Evolutionary conservation across 1,140 invertebrate genomes (phyloP).

Genomic region (Drosophila parvula): DNA sequence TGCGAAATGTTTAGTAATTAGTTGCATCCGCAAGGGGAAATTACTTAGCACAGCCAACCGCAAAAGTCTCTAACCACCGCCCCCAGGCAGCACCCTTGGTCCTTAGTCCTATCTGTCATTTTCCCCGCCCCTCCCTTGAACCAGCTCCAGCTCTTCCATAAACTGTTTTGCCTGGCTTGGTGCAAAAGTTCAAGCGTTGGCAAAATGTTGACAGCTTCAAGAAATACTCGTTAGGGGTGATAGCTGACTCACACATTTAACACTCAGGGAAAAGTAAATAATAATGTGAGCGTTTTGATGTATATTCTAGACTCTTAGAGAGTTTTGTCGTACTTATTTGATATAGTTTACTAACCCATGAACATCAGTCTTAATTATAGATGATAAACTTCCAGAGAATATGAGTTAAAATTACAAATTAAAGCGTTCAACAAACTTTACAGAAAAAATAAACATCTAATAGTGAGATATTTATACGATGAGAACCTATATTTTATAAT

Average conservation of each 20-base stretch:
- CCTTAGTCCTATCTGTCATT: conserved; percentile 27
- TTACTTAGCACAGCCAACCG: conserved; percentile 71
- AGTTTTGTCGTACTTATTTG: background rate
- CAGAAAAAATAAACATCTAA: background rate
- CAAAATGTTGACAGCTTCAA: conserved; percentile 68
- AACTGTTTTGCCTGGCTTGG: conserved; percentile 34
- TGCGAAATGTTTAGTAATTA: conserved; percentile 83
- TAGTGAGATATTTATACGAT: no score
- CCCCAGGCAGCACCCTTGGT: conserved; percentile 2
- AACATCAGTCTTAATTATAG: background rate
- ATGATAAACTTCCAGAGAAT: background rate
- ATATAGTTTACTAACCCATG: background rate
- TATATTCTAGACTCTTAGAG: no score
- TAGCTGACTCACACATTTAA: conserved; percentile 21
- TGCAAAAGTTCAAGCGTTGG: conserved; percentile 59
- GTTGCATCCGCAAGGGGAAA: conserved; percentile 81
- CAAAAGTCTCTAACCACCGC: conserved; percentile 26
- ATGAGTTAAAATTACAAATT: no score
- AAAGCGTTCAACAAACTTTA: background rate
- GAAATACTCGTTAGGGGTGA: conserved; percentile 52
- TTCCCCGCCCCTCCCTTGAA: background rate
- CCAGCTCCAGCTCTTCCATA: background rate
- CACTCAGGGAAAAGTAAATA: background rate
- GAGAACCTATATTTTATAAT: no score
- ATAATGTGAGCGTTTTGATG: background rate